phyloP scores from a whole-genome alignment of 2,888 invertebrate species.

The Drosophila emarginata region DNA sequence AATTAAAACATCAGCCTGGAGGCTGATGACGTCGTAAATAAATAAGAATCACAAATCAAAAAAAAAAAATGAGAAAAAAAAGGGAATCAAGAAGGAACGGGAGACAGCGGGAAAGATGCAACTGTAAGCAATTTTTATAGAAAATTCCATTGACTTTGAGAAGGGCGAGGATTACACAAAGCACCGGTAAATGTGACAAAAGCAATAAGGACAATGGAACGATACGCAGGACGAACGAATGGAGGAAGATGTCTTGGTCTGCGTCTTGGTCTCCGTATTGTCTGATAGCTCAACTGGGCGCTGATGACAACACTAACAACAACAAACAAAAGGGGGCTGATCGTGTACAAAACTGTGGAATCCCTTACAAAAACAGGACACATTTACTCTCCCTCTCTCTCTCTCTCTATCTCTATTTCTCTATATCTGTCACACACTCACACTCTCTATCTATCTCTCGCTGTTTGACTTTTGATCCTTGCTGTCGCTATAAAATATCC shows the following conservation, averaged over 20 bases:
- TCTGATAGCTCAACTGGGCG: conserved; percentile 62
- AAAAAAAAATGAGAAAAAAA: conserved; percentile 30
- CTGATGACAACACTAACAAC: conserved; percentile 33
- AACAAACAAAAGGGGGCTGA: conserved; percentile 77
- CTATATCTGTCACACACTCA: conserved; percentile 5
- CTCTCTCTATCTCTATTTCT: conserved; percentile 3
- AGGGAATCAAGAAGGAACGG: conserved; percentile 11
- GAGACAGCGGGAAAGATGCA: conserved; percentile 20
- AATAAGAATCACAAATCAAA: conserved; percentile 31
- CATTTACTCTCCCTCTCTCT: neutral
- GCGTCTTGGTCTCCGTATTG: conserved; percentile 60
- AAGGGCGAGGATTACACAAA: conserved; percentile 42
- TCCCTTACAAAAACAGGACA: conserved; percentile 20
- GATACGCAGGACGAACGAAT: conserved; percentile 23
- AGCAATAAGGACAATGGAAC: conserved; percentile 40
- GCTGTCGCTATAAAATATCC: conserved; percentile 56
- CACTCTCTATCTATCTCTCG: conserved; percentile 16
- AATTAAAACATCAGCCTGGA: conserved; percentile 62
- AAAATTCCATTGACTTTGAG: conserved; percentile 67
- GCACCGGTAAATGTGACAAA: conserved; percentile 57
- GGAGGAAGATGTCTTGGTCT: conserved; percentile 50
- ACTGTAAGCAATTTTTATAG: conserved; percentile 58
- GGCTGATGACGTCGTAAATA: conserved; percentile 65
- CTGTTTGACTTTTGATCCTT: conserved; percentile 24
- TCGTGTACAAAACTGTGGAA: conserved; percentile 64